phyloP scores from a whole-genome alignment of 2,113 vertebrate species.

The Anthoscopus minutus region DNA sequence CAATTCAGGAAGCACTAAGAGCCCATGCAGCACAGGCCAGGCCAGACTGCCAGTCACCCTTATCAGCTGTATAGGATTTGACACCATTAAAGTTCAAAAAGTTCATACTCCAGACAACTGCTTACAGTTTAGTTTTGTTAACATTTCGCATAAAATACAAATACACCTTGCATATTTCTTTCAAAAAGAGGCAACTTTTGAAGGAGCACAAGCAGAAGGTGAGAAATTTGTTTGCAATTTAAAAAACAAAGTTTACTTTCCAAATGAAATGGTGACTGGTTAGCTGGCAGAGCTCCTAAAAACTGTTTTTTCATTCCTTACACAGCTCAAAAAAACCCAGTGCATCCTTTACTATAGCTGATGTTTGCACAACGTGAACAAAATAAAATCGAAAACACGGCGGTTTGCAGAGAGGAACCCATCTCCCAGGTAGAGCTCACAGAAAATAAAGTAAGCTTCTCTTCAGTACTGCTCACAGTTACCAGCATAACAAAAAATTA shows the following conservation, averaged over 20 bases:
- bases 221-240: neutral
- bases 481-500: neutral
- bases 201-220: neutral
- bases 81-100: neutral
- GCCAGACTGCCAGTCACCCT: neutral
- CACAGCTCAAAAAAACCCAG: neutral
- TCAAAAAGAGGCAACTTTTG: neutral
- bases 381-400: neutral
- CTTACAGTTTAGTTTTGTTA: neutral
- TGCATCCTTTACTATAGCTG: neutral
- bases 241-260: neutral
- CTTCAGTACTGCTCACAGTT: neutral
- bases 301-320: neutral
- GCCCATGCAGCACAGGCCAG: fast-evolving
- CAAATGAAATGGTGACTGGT: neutral
- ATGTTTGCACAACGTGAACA: neutral
- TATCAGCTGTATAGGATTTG: neutral
- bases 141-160: neutral
- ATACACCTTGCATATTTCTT: neutral
- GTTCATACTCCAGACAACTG: neutral
- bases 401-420: neutral
- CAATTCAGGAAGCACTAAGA: neutral
- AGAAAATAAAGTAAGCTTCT: neutral
- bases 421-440: neutral
- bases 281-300: neutral